Evolutionary conservation across 2,888 invertebrate species (phyloP), one percentile per base, ranked within the genome.

Genomic region (Petrophora chlorosata): DNA sequence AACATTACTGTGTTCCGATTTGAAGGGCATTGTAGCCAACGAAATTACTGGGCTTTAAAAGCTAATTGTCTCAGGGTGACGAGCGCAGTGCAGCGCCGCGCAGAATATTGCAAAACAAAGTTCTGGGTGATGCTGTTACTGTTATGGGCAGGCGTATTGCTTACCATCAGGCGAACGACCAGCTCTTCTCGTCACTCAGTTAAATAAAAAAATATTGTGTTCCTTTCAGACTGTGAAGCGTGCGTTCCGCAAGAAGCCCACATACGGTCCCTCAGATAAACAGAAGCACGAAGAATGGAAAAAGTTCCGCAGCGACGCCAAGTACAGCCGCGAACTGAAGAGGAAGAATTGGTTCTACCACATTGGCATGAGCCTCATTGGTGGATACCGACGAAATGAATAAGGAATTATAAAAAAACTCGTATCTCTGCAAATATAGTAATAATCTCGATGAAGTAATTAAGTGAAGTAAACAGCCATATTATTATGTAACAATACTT

Each of bases 201-300:
- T 19, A 5, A 5, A 19, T 19, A 22, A 14, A 14, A n/a, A 28
- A 30, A 8, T 16, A 26, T 16, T 25, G n/a, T 38, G 13, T 25
- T 28, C 26, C 42, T 25, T 67, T 67, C n/a, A 92, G 92, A 88
- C 85, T 45, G 63, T 91, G 26, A 82, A 67, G 52, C 69, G 68
- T 2, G 66, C 92, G 0, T 87, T 92, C 66, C 73, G 84, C 26
- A 85, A 91, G 26, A 88, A 85, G 44, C 67, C 79, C 4, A 77
- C 70, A 0, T 88, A 87, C 46, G 88, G 88, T 0, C 95, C 95
- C 0, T 79, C 81, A 5, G 91, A 92, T 49, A 75, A 82, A 0
- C 79, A 87, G 16, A 82, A 76, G 0, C 85, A 82, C 19, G 88
- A 89, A 16, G 91, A 92, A 53, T 95, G 94, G 94, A 70, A 72